Evolutionary conservation across 2,888 invertebrate species (phyloP).

Genomic region (Halictus ligatus): DNA sequence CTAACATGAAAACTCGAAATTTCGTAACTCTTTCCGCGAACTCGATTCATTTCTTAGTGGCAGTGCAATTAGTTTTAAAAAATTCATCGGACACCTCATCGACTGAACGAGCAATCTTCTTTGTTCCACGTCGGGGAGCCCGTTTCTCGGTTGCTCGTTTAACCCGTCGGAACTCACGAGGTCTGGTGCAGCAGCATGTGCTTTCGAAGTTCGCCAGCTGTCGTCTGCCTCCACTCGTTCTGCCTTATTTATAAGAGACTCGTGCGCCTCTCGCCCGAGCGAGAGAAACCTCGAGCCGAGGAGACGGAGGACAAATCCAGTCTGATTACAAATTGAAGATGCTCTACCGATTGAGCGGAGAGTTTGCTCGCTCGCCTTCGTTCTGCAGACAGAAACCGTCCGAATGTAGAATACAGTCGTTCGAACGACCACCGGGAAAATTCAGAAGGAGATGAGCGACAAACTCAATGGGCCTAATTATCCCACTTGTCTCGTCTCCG

Average conservation of each 20-base stretch:
- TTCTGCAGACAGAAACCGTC: slow-evolving; percentile 14
- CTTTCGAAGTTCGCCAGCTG: slow-evolving; percentile 40
- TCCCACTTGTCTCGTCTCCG: slow-evolving; percentile 9
- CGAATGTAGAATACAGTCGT: slow-evolving; percentile 56
- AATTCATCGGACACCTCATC: not conserved
- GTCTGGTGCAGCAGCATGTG: not conserved
- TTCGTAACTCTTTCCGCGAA: too few species aligned
- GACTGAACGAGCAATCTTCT: not conserved
- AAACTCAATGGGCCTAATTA: slow-evolving; percentile 12
- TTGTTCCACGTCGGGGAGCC: not conserved
- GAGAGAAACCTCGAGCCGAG: slow-evolving; percentile 30
- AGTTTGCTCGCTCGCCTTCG: slow-evolving; percentile 44
- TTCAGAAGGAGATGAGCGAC: slow-evolving; percentile 29
- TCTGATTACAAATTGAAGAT: slow-evolving; percentile 75
- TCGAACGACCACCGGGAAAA: slow-evolving; percentile 33
- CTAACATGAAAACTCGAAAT: not conserved
- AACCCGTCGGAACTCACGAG: slow-evolving; percentile 4
- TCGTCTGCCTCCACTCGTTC: slow-evolving; percentile 30
- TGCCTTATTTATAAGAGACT: slow-evolving; percentile 57
- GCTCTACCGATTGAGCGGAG: slow-evolving; percentile 41
- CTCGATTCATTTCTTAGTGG: not conserved
- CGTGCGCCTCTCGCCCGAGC: slow-evolving; percentile 27
- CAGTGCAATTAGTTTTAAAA: not conserved
- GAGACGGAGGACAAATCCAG: slow-evolving; percentile 64
- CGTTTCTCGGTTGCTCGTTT: not conserved